phyloP scores from a whole-genome alignment of 2,888 invertebrate species.

The Sturmia bella region DNA sequence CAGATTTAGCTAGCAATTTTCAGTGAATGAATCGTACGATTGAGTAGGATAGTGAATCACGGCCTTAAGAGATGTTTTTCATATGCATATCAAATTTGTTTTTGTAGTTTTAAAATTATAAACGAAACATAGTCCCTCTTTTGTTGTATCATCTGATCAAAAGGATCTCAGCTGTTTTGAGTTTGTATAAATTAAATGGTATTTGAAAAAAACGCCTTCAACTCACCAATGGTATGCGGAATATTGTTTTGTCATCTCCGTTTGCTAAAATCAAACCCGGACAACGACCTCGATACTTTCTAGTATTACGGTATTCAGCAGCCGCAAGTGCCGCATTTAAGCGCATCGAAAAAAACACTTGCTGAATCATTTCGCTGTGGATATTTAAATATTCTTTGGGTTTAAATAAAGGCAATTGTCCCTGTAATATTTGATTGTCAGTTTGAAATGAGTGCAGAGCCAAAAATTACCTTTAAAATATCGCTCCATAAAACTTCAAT shows the following conservation, averaged over 20 bases:
- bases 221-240: constrained; percentile 77
- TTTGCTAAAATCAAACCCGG: constrained; percentile 76
- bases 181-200: background rate
- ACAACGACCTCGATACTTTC: constrained; percentile 78
- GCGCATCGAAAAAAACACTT: constrained; percentile 86
- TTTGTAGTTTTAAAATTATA: too few species aligned
- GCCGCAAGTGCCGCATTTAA: constrained; percentile 88
- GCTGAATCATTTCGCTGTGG: constrained; percentile 87
- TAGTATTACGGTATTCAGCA: constrained; percentile 83
- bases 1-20: too few species aligned
- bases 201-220: background rate
- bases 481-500: constrained; percentile 85
- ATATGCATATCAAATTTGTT: too few species aligned
- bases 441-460: too few species aligned
- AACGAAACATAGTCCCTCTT: too few species aligned
- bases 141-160: too few species aligned
- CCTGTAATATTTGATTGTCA: constrained; percentile 74
- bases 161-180: too few species aligned
- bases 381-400: constrained; percentile 84
- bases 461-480: constrained; percentile 81
- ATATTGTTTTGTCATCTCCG: constrained; percentile 75
- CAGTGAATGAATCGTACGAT: too few species aligned
- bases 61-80: too few species aligned
- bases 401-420: constrained; percentile 82
- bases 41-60: too few species aligned